Evolutionary conservation across 2,888 invertebrate species (phyloP), one percentile per base, ranked within the genome.

Genomic region (Unio delphinus): DNA sequence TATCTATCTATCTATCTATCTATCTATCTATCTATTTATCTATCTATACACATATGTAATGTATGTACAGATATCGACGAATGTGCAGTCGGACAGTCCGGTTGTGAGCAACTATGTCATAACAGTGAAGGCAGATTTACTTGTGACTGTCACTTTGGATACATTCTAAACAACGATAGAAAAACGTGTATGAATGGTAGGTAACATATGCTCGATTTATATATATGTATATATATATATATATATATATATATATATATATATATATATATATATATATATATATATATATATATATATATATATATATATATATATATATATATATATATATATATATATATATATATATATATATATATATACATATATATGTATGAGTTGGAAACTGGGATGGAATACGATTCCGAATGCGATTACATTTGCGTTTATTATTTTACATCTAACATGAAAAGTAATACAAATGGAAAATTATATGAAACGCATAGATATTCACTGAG

Each of bases 111-210:
- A 6, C 23, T 69, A 26, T 74, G 74, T 66, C 65, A 58, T 28
- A 74, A 72, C 60, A 26, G 28, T 23, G 28, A 56, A 5, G 72
- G 72, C 8, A 57, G 57, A 3, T 74, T 64, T 56, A 72, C 69
- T 55, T 74, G 74, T 61, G 68, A 69, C 30, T 74, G 74, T 61
- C n/a, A 65, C 26, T 74, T 63, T 63, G 74, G 74, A 20, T 74
- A 72, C 57, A 20, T 56, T 28, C 65, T 74, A 5, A 69, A 64
- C 6, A 68, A 68, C 45, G 74, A 74, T 30, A 65, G 72, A 26
- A 64, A 55, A 34, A 69, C 72, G 0, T 74, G 74, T 55, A 64
- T 6, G 64, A 58, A 72, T 63, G 69, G 72, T 69, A 66, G 4
- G 26, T 7, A 28, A 3, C 28, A 28, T 28, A 28, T 28, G 23